Evolutionary conservation across 1,140 invertebrate genomes (phyloP), one percentile per base, ranked within the genome.

Genomic region (Trachymyrmex septentrionalis): DNA sequence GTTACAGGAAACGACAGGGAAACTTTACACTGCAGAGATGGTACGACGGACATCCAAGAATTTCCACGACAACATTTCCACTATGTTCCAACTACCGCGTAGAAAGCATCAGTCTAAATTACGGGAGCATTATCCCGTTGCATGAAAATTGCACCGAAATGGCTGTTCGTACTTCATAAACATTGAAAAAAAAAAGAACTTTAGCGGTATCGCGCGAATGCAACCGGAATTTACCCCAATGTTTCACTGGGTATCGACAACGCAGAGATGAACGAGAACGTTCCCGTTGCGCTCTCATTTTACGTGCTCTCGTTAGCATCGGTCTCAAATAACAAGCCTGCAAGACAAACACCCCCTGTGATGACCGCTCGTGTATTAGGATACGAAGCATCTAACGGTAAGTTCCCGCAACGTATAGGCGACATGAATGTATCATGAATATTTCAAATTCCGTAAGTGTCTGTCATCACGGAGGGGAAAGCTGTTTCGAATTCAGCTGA

Each of bases 361-460:
- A 73, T 64, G 73, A 77, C 59, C 69, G 72, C 16, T 44, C 14
- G 30, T 64, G n/a, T 34, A 50, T 53, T 19, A 38, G 7, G 21
- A 86, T 71, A 55, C 69, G 71, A 61, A 55, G 50, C 87, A 59
- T 30, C 67, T 55, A 53, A 75, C 67, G 67, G 53, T 75, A 61
- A 88, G 30, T 50, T 50, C 21, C 21, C 21, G 71, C 44, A n/a
- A 14, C 21, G n/a, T 82, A 75, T 9, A 48, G n/a, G 55, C 53
- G 57, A 2, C 38, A 21, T 10, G 19, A 57, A 80, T 90, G 67
- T 72, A 85, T 69, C 84, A 92, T 92, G 91, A 92, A 92, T 92
- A 92, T 92, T 92, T 92, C 80, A 92, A 77, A 34, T 61, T 30
- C 34, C 48, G 86, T 92, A 92, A 92, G 92, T 92, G 86, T 92